Evolutionary conservation across 23 tunicate genomes (phyloP).

Genomic region (Halocynthia roretzi): DNA sequence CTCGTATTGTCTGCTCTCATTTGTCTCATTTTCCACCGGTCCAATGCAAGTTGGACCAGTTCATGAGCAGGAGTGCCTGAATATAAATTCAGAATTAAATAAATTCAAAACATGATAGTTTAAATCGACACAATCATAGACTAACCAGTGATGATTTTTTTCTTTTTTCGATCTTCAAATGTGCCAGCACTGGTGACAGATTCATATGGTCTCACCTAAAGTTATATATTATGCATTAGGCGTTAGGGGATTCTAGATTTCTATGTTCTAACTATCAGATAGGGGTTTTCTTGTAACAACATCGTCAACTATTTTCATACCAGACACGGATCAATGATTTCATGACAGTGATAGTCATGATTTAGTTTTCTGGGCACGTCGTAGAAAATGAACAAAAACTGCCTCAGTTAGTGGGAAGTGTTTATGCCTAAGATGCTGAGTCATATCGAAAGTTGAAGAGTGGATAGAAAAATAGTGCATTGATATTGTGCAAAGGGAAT

Average conservation of each 20-base stretch:
- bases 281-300: too few relatives aligned
- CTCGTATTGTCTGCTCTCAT: constrained; percentile 93
- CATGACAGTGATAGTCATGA: too few relatives aligned
- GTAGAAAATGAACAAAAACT: too few relatives aligned
- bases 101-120: background rate
- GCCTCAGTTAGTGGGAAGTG: background rate
- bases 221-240: too few relatives aligned
- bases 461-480: background rate
- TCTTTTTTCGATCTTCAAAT: constrained; percentile 14
- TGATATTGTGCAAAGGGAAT: background rate
- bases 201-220: constrained; percentile 23
- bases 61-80: constrained; percentile 71
- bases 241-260: too few relatives aligned
- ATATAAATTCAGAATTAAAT: background rate
- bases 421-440: background rate
- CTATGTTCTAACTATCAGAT: too few relatives aligned
- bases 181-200: constrained; percentile 27
- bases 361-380: too few relatives aligned
- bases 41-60: constrained; percentile 69
- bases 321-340: too few relatives aligned
- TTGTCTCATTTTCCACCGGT: constrained; percentile 63
- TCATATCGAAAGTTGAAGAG: background rate
- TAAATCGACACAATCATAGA: background rate
- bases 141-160: constrained; percentile 12
- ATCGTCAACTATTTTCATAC: too few relatives aligned